Evolutionary conservation across 1,140 invertebrate genomes (phyloP), one percentile per base, ranked within the genome.

Genomic region (Scaptomyza montana): DNA sequence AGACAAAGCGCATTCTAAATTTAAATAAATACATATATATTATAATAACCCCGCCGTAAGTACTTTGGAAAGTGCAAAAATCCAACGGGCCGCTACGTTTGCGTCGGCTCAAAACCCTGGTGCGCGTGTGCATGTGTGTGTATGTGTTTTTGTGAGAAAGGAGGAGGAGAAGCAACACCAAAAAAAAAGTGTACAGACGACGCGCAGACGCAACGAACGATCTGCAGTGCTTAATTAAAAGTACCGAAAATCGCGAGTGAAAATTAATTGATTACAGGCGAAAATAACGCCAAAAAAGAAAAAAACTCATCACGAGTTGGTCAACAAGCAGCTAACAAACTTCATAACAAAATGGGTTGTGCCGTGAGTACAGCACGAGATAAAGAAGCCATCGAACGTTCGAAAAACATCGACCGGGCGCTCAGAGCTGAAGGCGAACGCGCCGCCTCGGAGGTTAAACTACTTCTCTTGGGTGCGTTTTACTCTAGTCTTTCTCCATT

Each of bases 341-440:
- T 51, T 41, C 94, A 93, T 84, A 77, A 54, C 10, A 94, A 93
- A 89, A 96, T 96, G 96, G 96, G 96, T 91, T 96, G 96, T 94
- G 94, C 95, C 67, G 94, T 96, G 74, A 96, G 96, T 94, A 95
- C 95, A 92, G 94, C 94, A 89, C 94, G 95, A 87, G 96, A 97
- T 92, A 97, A 97, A 92, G 96, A 96, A 93, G 96, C 96, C 47
- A 94, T 94, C 54, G 96, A 96, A 90, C 94, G 97, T 85, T 97
- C 96, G 25, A 97, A 97, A 93, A 96, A 96, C 93, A 98, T 98
- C 91, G 97, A 98, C 93, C 95, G 96, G 92, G 95, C 96, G 91
- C 93, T 98, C 28, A 91, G 96, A 80, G 95, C 95, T 53, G 97
- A 97, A 94, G 96, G 96, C 73, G 96, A 98, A 93, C 94, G 95